Evolutionary conservation across 2,113 vertebrate species (phyloP).

Genomic region (Mobula hypostoma): DNA sequence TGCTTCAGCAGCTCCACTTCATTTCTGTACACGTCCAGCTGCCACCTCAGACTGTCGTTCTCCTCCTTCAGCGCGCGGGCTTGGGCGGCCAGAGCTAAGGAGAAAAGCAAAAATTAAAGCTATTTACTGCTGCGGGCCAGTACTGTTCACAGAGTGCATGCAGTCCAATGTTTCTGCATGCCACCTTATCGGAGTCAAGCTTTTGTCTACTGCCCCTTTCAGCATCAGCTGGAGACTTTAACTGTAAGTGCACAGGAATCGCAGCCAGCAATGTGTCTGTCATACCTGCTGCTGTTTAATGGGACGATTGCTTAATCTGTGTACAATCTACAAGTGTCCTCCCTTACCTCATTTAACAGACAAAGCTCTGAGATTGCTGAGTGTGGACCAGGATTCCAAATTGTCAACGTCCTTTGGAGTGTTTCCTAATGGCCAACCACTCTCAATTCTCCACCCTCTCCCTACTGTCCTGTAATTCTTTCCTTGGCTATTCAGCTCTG

Average conservation of each 20-base stretch:
- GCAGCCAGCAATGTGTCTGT: neutral
- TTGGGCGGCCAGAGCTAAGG: slow-evolving; percentile 70
- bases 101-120: neutral
- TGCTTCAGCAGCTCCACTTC: slow-evolving; percentile 89
- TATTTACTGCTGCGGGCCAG: neutral
- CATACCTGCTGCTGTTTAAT: neutral
- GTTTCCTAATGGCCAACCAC: neutral
- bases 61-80: slow-evolving; percentile 80
- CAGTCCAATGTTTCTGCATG: neutral
- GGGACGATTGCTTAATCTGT: neutral
- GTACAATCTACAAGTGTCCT: neutral
- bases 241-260: neutral
- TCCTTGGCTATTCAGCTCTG: too few species aligned
- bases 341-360: neutral
- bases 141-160: neutral
- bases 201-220: neutral
- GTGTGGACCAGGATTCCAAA: too few species aligned
- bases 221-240: too few species aligned
- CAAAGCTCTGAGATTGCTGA: neutral
- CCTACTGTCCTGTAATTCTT: too few species aligned
- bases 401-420: too few species aligned
- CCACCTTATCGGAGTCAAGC: neutral
- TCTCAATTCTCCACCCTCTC: too few species aligned
- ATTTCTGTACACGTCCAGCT: slow-evolving; percentile 86
- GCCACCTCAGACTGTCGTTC: slow-evolving; percentile 93